These are phyloP conservation scores for Numida meleagris DNA, from an alignment of 2,113 vertebrate species.

Conservation along the genomic window DNA sequence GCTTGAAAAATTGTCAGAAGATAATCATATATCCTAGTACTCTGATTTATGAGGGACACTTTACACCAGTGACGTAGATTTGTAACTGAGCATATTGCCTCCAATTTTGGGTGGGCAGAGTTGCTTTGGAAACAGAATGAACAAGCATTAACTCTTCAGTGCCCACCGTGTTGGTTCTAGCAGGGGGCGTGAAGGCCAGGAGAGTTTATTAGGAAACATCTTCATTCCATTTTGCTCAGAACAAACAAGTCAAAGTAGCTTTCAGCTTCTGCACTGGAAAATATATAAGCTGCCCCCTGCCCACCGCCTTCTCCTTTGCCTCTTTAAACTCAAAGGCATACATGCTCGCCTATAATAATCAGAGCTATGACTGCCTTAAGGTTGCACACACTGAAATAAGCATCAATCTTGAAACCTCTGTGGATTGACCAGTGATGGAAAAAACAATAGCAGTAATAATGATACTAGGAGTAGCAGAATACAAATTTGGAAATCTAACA, in stretches of 20 bases:
- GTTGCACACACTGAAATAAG: background rate
- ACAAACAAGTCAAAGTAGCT: background rate
- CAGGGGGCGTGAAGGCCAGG: background rate
- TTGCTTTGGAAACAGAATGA: slow-evolving; percentile 60
- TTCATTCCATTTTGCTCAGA: background rate
- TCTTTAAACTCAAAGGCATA: background rate
- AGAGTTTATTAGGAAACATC: background rate
- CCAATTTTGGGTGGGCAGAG: slow-evolving; percentile 43
- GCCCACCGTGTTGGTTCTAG: background rate
- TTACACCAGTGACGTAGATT: slow-evolving; percentile 24
- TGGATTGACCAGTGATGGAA: background rate
- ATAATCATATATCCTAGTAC: background rate
- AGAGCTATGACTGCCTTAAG: background rate
- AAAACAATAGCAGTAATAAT: background rate
- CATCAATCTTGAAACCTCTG: background rate
- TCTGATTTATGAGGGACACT: background rate
- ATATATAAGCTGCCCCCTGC: background rate
- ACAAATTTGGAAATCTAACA: background rate
- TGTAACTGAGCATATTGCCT: slow-evolving; percentile 49
- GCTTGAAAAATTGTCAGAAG: slow-evolving; percentile 22
- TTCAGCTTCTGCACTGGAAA: background rate
- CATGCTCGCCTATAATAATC: background rate
- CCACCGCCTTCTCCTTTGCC: background rate
- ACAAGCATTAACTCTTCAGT: slow-evolving; percentile 39
- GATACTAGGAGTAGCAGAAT: background rate